Conservation (phyloP, 2,888 invertebrate species). For the Trilocha varians region DNA sequence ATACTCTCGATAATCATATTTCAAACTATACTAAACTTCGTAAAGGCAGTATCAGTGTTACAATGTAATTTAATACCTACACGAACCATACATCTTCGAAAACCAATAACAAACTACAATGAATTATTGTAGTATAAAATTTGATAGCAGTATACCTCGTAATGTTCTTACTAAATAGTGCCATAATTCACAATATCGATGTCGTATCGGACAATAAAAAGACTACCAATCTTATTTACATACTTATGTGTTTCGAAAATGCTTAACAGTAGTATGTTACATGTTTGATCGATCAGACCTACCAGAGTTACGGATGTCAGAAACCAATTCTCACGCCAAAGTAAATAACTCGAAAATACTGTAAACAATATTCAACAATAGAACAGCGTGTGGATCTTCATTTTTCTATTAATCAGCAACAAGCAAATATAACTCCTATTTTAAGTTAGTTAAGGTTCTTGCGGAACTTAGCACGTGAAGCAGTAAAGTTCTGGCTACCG, state of each 20-base stretch:
- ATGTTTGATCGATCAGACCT: conserved; percentile 57
- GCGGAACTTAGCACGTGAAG: conserved; percentile 14
- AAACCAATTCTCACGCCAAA: conserved; percentile 69
- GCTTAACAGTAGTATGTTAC: conserved; percentile 58
- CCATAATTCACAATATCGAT: conserved; percentile 1
- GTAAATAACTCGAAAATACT: conserved; percentile 59
- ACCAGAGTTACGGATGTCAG: conserved; percentile 63
- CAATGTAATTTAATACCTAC: too few relatives aligned
- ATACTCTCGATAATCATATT: too few relatives aligned
- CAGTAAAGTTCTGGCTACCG: conserved; percentile 48
- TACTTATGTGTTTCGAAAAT: conserved; percentile 23
- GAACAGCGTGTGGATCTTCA: conserved; percentile 44
- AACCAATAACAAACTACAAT: neutral
- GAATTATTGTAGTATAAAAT: neutral
- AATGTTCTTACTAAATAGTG: conserved; percentile 4
- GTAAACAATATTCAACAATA: conserved; percentile 65
- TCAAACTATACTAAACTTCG: too few relatives aligned
- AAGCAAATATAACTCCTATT: conserved; percentile 21
- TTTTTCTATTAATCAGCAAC: conserved; percentile 31
- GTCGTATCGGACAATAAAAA: conserved; percentile 9
- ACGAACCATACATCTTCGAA: too few relatives aligned
- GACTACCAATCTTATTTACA: conserved; percentile 18
- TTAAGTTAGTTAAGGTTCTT: conserved; percentile 16
- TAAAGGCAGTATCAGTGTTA: too few relatives aligned
- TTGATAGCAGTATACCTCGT: neutral